phyloP scores from a whole-genome alignment of 2,113 vertebrate species.

The Urocynchramus pylzowi region DNA sequence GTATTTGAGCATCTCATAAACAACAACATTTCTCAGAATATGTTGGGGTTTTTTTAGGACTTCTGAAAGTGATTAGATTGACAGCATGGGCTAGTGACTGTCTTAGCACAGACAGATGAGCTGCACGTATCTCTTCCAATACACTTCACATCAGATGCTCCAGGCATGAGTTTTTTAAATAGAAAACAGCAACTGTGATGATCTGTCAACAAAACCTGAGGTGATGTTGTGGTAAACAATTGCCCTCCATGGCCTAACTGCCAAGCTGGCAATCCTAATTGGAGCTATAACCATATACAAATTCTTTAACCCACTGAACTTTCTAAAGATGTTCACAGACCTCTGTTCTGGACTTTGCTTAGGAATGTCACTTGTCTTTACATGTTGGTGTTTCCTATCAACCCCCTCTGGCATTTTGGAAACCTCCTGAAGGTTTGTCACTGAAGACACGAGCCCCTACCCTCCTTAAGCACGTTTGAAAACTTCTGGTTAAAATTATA shows the following conservation, averaged over 20 bases:
- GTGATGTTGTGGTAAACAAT: neutral
- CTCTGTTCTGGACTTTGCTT: neutral
- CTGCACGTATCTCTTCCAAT: neutral
- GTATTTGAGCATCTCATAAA: neutral
- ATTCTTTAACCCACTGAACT: neutral
- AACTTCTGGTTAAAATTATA: neutral
- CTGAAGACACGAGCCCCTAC: rapidly evolving
- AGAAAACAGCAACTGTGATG: neutral
- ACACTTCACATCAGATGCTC: neutral
- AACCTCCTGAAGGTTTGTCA: neutral
- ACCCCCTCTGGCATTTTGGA: neutral
- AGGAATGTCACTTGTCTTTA: neutral
- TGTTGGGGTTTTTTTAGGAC: neutral
- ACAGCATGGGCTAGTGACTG: neutral
- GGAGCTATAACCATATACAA: neutral
- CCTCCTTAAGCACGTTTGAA: neutral
- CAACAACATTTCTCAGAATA: neutral
- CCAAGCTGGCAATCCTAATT: neutral
- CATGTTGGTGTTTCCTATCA: neutral
- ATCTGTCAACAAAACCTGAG: neutral
- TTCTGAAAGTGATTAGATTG: neutral
- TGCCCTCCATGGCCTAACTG: neutral
- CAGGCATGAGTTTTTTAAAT: neutral
- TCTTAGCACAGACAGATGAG: neutral
- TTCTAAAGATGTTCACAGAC: neutral